phyloP scores from a whole-genome alignment of 2,797 vertebrate species.

The Atherinosoma microstoma region DNA sequence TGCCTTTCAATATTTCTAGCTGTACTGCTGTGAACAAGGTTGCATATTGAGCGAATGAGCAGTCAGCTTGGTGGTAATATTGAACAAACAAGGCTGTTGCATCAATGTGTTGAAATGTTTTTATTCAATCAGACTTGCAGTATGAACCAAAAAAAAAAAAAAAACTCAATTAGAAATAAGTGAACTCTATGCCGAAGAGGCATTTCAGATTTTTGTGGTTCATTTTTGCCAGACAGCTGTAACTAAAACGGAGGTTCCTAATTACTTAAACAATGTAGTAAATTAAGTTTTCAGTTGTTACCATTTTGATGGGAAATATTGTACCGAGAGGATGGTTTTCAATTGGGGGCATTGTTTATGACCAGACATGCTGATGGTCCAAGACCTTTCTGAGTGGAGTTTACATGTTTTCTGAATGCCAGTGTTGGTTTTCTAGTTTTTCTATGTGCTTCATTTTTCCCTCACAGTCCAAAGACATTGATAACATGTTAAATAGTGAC shows the following conservation, averaged over 20 bases:
- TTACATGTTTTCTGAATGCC: not conserved
- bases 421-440: not conserved
- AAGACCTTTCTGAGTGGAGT: not conserved
- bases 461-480: not conserved
- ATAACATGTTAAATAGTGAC: not conserved
- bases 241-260: not conserved
- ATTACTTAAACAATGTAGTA: not conserved
- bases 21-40: not conserved
- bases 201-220: no score
- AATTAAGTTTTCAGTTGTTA: not conserved
- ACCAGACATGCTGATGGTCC: not conserved
- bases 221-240: not conserved
- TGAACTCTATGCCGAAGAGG: no score
- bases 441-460: not conserved
- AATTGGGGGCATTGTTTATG: not conserved
- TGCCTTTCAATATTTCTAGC: not conserved
- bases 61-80: not conserved
- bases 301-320: not conserved
- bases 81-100: not conserved
- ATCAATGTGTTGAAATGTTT: not conserved
- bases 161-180: no score
- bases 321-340: conserved; percentile 4
- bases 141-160: not conserved
- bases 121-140: not conserved
- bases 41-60: not conserved